Evolutionary conservation across 2,888 invertebrate genomes (phyloP).

Genomic region (Sisyra nigra): DNA sequence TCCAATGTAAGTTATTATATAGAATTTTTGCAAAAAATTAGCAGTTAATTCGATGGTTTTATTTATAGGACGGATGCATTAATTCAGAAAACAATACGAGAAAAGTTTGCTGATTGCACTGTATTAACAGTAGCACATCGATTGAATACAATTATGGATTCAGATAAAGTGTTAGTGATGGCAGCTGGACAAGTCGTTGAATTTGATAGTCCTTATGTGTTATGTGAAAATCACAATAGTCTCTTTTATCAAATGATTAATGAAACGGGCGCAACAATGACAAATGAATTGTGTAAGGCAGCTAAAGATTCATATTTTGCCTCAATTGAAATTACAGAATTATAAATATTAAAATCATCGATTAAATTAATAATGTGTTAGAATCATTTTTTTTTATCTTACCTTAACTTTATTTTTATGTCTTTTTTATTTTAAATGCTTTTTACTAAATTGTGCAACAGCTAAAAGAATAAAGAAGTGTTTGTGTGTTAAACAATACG

Average conservation of each 20-base stretch:
- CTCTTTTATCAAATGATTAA: conserved; percentile 52
- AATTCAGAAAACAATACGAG: conserved; percentile 69
- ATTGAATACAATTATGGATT: conserved; percentile 84
- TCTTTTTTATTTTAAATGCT: too few species aligned
- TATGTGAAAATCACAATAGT: conserved; percentile 42
- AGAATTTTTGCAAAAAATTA: background rate
- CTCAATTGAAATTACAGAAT: too few species aligned
- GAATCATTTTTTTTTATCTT: too few species aligned
- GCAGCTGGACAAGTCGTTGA: conserved; percentile 61
- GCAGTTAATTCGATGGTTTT: too few species aligned
- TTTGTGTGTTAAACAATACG: too few species aligned
- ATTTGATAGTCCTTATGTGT: conserved; percentile 50
- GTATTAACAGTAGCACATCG: conserved; percentile 84
- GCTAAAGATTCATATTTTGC: conserved; percentile 27
- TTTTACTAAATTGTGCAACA: too few species aligned
- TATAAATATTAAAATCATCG: too few species aligned
- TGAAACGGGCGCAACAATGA: conserved; percentile 44
- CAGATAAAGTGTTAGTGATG: conserved; percentile 74
- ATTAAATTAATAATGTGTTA: too few species aligned
- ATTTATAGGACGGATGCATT: conserved; percentile 56
- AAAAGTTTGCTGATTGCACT: conserved; percentile 66
- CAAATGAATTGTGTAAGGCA: conserved; percentile 29
- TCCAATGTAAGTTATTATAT: conserved; percentile 46
- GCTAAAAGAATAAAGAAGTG: too few species aligned
- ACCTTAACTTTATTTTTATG: too few species aligned